Evolutionary conservation across 2,113 vertebrate species (phyloP).

Genomic region (Dipodomys spectabilis): DNA sequence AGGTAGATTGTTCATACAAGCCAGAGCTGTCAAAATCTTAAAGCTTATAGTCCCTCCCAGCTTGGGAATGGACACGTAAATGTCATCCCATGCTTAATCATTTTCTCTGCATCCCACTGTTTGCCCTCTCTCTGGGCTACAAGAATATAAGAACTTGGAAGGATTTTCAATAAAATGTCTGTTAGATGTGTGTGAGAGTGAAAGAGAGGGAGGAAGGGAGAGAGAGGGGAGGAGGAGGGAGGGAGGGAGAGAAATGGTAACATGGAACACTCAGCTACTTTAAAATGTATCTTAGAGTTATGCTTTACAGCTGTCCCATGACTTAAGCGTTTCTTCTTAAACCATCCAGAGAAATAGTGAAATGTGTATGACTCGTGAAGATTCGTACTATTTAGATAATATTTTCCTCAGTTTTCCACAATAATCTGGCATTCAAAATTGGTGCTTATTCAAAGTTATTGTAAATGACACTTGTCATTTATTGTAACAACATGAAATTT

Average conservation of each 20-base stretch:
- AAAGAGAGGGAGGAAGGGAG: no score
- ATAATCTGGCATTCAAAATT: neutral
- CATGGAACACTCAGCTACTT: neutral
- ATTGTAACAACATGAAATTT: neutral
- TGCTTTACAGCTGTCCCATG: neutral
- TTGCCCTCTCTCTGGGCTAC: neutral
- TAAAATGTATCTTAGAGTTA: neutral
- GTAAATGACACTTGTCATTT: neutral
- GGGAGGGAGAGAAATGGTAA: neutral
- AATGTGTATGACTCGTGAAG: neutral
- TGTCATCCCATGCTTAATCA: neutral
- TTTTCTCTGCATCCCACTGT: neutral
- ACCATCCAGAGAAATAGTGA: neutral
- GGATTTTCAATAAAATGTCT: slow-evolving; percentile 4
- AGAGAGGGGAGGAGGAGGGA: neutral
- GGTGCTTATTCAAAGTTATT: slow-evolving; percentile 16
- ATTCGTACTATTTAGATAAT: neutral
- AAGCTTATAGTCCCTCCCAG: neutral
- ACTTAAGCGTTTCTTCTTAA: neutral
- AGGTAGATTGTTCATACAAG: no score
- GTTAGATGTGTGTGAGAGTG: neutral
- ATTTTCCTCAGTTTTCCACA: neutral
- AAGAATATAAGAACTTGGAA: neutral
- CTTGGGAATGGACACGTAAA: neutral
- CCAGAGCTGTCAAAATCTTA: neutral